Evolutionary conservation across 2,113 vertebrate species (phyloP).

Genomic region (Nannospalax galili): DNA sequence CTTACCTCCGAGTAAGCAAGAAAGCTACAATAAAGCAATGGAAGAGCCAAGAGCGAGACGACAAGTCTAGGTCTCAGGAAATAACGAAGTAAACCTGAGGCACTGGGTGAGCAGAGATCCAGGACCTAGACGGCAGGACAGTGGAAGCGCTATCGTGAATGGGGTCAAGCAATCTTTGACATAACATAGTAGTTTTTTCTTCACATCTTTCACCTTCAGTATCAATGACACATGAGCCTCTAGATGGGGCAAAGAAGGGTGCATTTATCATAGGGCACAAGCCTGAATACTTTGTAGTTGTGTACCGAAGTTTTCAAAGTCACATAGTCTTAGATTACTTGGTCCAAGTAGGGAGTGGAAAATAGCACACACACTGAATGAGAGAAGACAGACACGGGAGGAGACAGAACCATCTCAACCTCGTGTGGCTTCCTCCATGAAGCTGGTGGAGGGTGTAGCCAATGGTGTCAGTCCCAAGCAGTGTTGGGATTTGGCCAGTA

Average conservation of each 20-base stretch:
- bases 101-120: conserved; percentile 10
- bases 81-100: not conserved
- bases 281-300: not conserved
- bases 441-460: not conserved
- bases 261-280: not conserved
- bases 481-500: not conserved
- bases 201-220: not conserved
- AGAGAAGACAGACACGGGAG: not conserved
- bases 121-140: not conserved
- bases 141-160: not conserved
- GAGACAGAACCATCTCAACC: not conserved
- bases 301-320: conserved; percentile 5
- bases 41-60: not conserved
- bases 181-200: not conserved
- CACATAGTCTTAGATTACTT: not conserved
- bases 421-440: not conserved
- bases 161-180: conserved; percentile 11
- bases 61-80: not conserved
- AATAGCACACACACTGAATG: not conserved
- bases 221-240: not conserved
- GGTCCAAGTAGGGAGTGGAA: not conserved
- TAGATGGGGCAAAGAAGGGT: not conserved
- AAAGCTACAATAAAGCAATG: too few relatives aligned
- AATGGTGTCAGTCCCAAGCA: too few relatives aligned
- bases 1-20: conserved; percentile 39